Percentiles rank a stretch among this genome's conserved stretches.
Evolutionary conservation across 1,140 invertebrate species (phyloP).

Genomic region (Diorhabda elongata): DNA sequence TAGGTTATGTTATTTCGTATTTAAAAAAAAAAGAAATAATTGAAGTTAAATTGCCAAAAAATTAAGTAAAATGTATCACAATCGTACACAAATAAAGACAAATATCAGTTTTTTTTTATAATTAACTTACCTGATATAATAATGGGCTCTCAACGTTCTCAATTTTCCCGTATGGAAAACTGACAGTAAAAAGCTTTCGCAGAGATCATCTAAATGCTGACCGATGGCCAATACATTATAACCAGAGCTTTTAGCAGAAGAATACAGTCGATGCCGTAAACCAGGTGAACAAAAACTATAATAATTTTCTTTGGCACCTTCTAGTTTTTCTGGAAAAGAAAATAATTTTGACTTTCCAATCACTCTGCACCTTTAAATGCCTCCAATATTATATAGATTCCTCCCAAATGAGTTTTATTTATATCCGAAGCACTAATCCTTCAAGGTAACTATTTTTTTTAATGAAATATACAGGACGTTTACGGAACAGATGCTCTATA

Average conservation of each 20-base stretch:
- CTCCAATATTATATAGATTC: no score
- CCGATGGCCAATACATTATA: slow-evolving; percentile 85
- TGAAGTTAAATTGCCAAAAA: no score
- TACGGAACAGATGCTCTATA: no score
- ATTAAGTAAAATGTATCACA: no score
- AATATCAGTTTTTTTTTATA: neutral
- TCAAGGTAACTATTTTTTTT: no score
- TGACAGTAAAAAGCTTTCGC: slow-evolving; percentile 78
- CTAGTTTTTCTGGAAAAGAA: slow-evolving; percentile 31
- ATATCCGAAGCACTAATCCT: no score
- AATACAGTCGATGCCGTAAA: slow-evolving; percentile 59
- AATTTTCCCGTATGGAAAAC: slow-evolving; percentile 77
- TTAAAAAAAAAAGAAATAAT: no score
- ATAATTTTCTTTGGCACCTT: slow-evolving; percentile 34
- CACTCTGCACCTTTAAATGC: no score
- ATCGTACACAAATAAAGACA: no score
- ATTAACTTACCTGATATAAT: slow-evolving; percentile 57
- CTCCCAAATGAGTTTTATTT: no score
- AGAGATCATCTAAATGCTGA: slow-evolving; percentile 82
- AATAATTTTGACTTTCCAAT: neutral
- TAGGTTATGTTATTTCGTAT: no score
- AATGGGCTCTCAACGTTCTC: slow-evolving; percentile 79
- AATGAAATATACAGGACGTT: no score
- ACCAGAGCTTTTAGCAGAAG: slow-evolving; percentile 65
- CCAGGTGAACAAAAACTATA: slow-evolving; percentile 35